These are phyloP conservation scores for Serripes groenlandicus DNA, from an alignment of 2,888 invertebrate genomes.

Conservation along the genomic window DNA sequence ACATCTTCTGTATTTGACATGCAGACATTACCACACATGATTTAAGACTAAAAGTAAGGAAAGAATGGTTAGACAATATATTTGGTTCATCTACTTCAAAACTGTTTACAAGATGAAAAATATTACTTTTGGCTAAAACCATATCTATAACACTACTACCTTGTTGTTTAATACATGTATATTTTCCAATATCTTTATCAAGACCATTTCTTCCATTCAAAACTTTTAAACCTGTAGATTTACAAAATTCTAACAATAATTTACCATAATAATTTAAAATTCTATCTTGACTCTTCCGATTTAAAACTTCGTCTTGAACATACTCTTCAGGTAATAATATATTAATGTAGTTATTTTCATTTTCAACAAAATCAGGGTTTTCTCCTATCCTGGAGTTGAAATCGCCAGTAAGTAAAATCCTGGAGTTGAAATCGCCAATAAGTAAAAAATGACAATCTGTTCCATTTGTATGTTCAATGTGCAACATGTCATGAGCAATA, in stretches of 20 bases:
- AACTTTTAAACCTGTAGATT: conserved; percentile 26
- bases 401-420: too few relatives aligned
- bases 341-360: conserved; percentile 8
- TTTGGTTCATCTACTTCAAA: conserved; percentile 24
- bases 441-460: too few relatives aligned
- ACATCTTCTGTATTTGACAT: too few relatives aligned
- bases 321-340: not conserved
- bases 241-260: conserved; percentile 11
- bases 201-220: conserved; percentile 28
- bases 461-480: too few relatives aligned
- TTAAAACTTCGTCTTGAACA: not conserved
- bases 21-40: too few relatives aligned
- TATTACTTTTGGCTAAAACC: conserved; percentile 23
- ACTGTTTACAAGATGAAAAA: conserved; percentile 6
- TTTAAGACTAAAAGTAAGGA: too few relatives aligned
- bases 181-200: conserved; percentile 29
- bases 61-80: conserved; percentile 38
- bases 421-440: too few relatives aligned
- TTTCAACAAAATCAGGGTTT: conserved; percentile 2
- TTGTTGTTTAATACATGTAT: conserved; percentile 15
- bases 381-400: conserved; percentile 9
- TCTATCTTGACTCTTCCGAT: not conserved
- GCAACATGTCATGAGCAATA: too few relatives aligned
- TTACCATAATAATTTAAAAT: conserved; percentile 26
- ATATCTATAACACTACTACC: conserved; percentile 29